Base-by-base conservation (phyloP, 2,797 vertebrate genomes). In the Schizopygopsis pylzovi region DNA sequence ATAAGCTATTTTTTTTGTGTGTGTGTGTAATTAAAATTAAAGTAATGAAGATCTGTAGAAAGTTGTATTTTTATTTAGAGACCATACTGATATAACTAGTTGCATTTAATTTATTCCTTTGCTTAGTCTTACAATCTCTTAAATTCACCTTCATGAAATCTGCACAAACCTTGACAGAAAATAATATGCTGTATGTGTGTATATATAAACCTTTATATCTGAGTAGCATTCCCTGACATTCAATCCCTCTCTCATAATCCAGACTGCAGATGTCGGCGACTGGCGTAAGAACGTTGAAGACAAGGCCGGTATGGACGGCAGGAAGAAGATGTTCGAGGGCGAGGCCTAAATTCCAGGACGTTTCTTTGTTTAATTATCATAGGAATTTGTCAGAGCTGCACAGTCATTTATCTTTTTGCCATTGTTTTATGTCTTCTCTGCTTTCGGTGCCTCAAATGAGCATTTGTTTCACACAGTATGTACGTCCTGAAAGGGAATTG, bases 201-300 rank as follows among this genome's bases (percentile, higher is more conserved):
- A 9, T 54, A 9, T 22, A 9, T 56, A 22, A 22, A 45, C 9
- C 16, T 15, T 0, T 16, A n/a, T n/a, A 15, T 73, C 1, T 76
- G 18, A 16, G 16, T 28, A n/a, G 10, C 49, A 11, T 71, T 20
- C 15, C 59, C 41, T 68, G 1, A 84, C 33, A 41, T 37, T 41
- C 20, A 9, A 52, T 84, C 12, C 11, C 22, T 84, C 5, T 82
- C 10, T 54, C 6, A n/a, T 28, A 13, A 52, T 15, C 8, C 78
- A 90, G 89, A 0, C 4, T 28, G 0, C 81, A 85, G 91, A 92
- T 0, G 95, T 97, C 0, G 97, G 97, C 2, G 96, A 97, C 93
- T 97, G 97, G 97, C 95, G 96, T 91, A 97, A 97, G 95, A 97
- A 97, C 91, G 94, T 97, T n/a, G 97, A 97, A 89, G 97, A 97